These are phyloP conservation scores for Melolontha melolontha DNA, from an alignment of 2,888 invertebrate genomes.

Conservation along the genomic window DNA sequence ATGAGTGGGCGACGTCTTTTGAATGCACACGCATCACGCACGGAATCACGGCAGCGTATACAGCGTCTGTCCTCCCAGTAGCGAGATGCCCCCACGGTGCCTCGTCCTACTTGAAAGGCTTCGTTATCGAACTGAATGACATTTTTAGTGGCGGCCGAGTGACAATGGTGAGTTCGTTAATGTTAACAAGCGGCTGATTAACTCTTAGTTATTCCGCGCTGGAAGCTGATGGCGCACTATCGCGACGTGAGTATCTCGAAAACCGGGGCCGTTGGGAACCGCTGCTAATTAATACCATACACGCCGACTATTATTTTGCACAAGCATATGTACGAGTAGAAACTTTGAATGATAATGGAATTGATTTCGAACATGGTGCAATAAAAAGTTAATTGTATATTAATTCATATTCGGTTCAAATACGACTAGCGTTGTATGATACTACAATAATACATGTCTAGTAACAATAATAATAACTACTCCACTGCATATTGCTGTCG, in stretches of 20 bases:
- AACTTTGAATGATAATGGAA: background rate
- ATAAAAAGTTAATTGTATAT: no score
- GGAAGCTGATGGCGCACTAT: constrained; percentile 46
- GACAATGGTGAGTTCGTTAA: constrained; percentile 63
- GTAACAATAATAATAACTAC: no score
- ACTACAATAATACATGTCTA: no score
- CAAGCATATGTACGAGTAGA: background rate
- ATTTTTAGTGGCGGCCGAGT: constrained; percentile 59
- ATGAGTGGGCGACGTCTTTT: no score
- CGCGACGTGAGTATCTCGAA: constrained; percentile 49
- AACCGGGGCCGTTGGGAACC: constrained; percentile 48
- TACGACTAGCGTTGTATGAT: no score
- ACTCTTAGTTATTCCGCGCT: constrained; percentile 57
- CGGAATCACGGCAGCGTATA: no score
- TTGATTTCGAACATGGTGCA: no score
- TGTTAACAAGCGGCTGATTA: constrained; percentile 64
- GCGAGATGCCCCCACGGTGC: no score
- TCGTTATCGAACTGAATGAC: constrained; percentile 62
- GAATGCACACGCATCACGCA: no score
- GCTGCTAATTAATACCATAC: constrained; percentile 48
- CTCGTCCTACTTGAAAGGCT: constrained; percentile 56
- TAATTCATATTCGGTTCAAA: no score
- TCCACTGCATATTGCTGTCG: no score
- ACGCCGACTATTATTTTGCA: constrained; percentile 37
- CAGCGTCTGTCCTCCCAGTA: background rate